These are phyloP conservation scores for Lithosia quadra DNA, from an alignment of 2,888 invertebrate genomes.

Conservation along the genomic window DNA sequence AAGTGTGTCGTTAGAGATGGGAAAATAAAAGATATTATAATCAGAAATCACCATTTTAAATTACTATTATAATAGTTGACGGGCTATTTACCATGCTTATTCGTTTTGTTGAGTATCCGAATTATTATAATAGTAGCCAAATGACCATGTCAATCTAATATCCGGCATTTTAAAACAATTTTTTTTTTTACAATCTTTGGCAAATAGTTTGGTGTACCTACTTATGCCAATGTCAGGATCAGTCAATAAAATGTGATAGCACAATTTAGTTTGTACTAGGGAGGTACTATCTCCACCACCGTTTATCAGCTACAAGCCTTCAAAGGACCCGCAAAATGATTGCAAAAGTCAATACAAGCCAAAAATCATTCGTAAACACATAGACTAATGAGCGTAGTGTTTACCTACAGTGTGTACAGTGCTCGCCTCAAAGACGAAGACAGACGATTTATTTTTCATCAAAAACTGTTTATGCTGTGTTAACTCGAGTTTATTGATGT, in stretches of 20 bases:
- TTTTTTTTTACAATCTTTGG: too few relatives aligned
- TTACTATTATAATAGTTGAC: too few relatives aligned
- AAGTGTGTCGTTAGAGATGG: neutral
- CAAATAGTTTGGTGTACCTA: too few relatives aligned
- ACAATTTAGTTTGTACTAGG: too few relatives aligned
- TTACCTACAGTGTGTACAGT: conserved; percentile 30
- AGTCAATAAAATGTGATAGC: neutral
- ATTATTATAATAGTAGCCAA: too few relatives aligned
- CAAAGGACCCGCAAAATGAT: conserved; percentile 14
- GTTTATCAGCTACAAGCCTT: neutral
- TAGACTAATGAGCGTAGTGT: conserved; percentile 33
- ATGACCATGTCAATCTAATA: too few relatives aligned
- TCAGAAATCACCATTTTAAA: too few relatives aligned
- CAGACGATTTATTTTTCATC: conserved; percentile 50
- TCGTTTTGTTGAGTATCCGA: too few relatives aligned
- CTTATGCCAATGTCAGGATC: too few relatives aligned
- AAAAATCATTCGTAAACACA: conserved; percentile 21
- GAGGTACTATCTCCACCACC: too few relatives aligned
- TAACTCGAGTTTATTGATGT: conserved; percentile 1
- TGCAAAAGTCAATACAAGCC: conserved; percentile 19
- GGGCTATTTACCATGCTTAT: too few relatives aligned
- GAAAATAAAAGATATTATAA: neutral
- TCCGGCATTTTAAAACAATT: too few relatives aligned
- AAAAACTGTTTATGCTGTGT: conserved; percentile 41
- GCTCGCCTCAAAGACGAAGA: conserved; percentile 26